Base-by-base conservation (phyloP, 1,140 invertebrate genomes). In the Drosophila ficusphila region DNA sequence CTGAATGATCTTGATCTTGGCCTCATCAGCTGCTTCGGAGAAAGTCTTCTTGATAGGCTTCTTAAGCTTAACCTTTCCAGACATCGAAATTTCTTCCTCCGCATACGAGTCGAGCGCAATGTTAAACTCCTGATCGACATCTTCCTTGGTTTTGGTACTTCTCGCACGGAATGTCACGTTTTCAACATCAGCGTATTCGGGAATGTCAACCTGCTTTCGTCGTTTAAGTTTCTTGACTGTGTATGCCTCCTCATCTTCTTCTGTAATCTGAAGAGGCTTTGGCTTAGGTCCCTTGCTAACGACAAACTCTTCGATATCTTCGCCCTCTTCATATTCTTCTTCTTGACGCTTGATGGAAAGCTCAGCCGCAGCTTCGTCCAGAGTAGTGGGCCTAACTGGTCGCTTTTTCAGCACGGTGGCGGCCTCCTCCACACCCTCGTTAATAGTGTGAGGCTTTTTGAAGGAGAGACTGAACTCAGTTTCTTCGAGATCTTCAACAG, bases 121-220 rank as follows among this genome's bases (percentile, higher is more conserved):
- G 89, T 95, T 96, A 88, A 97, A 97, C 92, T 96, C 96, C 92
- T 97, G 96, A 89, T 97, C 96, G 5, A 97, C 95, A 81, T 96
- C 95, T 92, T 97, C 96, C 91, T 96, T 96, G 2, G 94, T 95
- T 92, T 95, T 95, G 4, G 94, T 95, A 3, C 88, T 91, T 90
- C 94, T 94, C 8, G 95, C 95, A 74, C 94, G 94, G 91, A 96
- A 96, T 12, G 94, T 96, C 2, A 96, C 95, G 73, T 93, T 94
- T 92, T 96, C 95, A 1, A 94, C 93, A 91, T 96, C 95, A 1
- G 94, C 94, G 27, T 95, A 92, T 92, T 96, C 95, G 31, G 94
- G 94, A 68, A 95, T 92, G 75, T 94, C 93, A 36, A 93, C 92
- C 69, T 93, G 91, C 85, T 93, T 94, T 42, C 94, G 92, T 19